phyloP scores from a whole-genome alignment of 2,888 invertebrate genomes.

The Branchellion lobata region DNA sequence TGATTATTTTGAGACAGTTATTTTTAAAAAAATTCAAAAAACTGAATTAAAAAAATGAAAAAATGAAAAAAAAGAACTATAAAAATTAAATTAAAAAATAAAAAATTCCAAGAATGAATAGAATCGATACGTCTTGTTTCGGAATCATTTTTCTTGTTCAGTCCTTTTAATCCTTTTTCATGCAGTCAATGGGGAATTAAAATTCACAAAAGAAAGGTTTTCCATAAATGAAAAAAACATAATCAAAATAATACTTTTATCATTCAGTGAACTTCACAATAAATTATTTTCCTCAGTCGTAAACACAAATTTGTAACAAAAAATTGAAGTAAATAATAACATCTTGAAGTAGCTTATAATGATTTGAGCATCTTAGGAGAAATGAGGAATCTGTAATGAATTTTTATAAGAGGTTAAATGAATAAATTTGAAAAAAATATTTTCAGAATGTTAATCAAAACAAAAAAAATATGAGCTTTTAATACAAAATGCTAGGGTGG shows the following conservation, averaged over 20 bases:
- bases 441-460: neutral
- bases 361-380: too few relatives aligned
- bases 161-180: neutral
- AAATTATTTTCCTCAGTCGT: neutral
- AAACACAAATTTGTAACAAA: neutral
- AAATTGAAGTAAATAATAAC: neutral
- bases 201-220: neutral
- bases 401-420: neutral
- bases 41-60: neutral
- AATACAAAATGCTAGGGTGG: too few relatives aligned
- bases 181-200: neutral
- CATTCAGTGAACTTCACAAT: too few relatives aligned
- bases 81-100: neutral
- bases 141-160: constrained; percentile 5
- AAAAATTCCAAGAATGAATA: neutral
- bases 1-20: too few relatives aligned
- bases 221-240: neutral
- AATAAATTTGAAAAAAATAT: neutral
- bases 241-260: too few relatives aligned
- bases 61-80: neutral
- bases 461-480: neutral
- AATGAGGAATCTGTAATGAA: too few relatives aligned
- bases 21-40: too few relatives aligned
- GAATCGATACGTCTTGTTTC: neutral
- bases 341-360: too few relatives aligned